Evolutionary conservation across 2,888 invertebrate genomes (phyloP).

Genomic region (Tanypteryx hageni): DNA sequence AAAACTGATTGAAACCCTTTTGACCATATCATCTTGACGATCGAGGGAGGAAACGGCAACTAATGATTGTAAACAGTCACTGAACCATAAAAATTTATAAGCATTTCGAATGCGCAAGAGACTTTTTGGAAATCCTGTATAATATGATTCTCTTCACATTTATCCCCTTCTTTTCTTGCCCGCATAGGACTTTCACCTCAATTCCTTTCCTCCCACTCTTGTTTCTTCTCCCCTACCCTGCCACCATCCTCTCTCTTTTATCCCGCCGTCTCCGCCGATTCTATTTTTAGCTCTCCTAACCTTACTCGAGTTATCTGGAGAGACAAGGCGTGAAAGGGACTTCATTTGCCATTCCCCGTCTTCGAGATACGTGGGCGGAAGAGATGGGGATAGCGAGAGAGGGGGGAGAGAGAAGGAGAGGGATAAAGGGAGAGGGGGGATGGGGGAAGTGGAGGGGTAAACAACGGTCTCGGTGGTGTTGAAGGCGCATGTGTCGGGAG

Average conservation of each 20-base stretch:
- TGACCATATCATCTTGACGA: too few species aligned
- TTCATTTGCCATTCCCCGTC: slow-evolving; percentile 51
- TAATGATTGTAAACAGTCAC: too few species aligned
- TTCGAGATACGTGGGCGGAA: not conserved
- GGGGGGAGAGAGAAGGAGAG: not conserved
- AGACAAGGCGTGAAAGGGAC: slow-evolving; percentile 48
- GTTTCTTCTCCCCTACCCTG: not conserved
- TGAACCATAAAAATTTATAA: too few species aligned
- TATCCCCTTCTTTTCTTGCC: not conserved
- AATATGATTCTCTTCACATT: not conserved
- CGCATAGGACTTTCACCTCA: not conserved
- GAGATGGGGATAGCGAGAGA: not conserved
- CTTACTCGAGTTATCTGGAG: slow-evolving; percentile 24
- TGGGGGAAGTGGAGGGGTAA: not conserved
- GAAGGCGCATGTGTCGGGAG: too few species aligned
- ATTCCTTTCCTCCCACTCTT: too few species aligned
- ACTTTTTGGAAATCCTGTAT: too few species aligned
- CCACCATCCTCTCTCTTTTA: not conserved
- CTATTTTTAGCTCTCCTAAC: not conserved
- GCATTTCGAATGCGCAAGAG: too few species aligned
- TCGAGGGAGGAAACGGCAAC: too few species aligned
- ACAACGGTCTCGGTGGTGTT: not conserved
- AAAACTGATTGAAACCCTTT: too few species aligned
- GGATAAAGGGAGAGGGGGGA: not conserved
- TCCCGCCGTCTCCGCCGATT: not conserved